Evolutionary conservation across 2,888 invertebrate species (phyloP).

Genomic region (Leptopilina myrica): DNA sequence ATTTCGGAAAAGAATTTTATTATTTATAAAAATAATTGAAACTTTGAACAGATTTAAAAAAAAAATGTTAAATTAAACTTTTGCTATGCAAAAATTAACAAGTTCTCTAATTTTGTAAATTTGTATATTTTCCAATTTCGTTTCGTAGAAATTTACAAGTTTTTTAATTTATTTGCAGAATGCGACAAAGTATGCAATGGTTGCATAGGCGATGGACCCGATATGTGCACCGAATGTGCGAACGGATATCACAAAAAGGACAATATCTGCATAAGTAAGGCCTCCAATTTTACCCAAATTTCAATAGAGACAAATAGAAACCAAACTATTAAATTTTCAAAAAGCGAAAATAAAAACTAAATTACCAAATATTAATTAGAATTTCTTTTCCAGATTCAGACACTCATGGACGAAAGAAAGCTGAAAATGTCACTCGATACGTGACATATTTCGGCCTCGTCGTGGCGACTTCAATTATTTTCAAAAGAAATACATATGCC

Average conservation of each 20-base stretch:
- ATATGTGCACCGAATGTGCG: constrained; percentile 91
- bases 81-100: no score
- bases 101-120: no score
- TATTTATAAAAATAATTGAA: no score
- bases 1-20: no score
- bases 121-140: neutral
- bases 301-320: no score
- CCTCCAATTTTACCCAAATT: neutral
- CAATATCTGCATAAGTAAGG: constrained; percentile 86
- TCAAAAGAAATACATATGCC: constrained; percentile 86
- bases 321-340: neutral
- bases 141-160: constrained; percentile 10
- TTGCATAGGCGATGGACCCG: constrained; percentile 93
- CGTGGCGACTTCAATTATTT: constrained; percentile 90
- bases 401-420: constrained; percentile 77
- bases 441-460: constrained; percentile 91
- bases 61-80: no score
- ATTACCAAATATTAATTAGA: neutral
- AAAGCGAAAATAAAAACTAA: neutral
- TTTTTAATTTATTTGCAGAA: constrained; percentile 9
- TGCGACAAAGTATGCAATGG: constrained; percentile 92
- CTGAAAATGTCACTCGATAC: constrained; percentile 84
- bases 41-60: no score
- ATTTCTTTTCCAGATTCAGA: constrained; percentile 60
- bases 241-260: constrained; percentile 84